Conservation (phyloP, 2,797 vertebrate species). For the Semotilus atromaculatus region DNA sequence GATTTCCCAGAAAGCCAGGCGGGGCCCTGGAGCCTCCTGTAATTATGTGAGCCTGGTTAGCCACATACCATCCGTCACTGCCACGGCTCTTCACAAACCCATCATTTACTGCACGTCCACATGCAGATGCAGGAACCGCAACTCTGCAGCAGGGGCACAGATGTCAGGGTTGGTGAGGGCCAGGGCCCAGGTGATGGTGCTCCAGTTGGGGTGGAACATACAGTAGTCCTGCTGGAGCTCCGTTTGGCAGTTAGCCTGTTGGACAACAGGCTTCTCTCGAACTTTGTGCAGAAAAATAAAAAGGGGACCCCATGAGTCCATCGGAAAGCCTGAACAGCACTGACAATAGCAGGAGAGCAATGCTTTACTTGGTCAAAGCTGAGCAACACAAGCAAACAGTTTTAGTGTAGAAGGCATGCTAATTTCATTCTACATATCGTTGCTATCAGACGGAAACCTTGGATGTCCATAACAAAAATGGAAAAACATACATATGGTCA, state of each 20-base stretch:
- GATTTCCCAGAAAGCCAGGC: slow-evolving; percentile 65
- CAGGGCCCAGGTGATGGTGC: slow-evolving; percentile 54
- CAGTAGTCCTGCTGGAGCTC: slow-evolving; percentile 55
- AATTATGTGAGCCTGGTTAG: slow-evolving; percentile 62
- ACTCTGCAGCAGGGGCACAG: slow-evolving; percentile 57
- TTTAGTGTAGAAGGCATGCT: not conserved
- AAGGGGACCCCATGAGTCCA: slow-evolving; percentile 45
- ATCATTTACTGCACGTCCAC: slow-evolving; percentile 64
- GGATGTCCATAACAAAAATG: not conserved
- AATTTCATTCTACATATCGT: slow-evolving; percentile 11
- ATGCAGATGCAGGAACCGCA: slow-evolving; percentile 54
- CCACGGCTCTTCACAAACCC: slow-evolving; percentile 57
- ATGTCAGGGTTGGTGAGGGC: slow-evolving; percentile 61
- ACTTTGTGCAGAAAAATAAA: slow-evolving; percentile 52
- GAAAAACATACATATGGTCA: not conserved
- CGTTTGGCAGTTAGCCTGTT: slow-evolving; percentile 59
- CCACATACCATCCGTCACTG: slow-evolving; percentile 62
- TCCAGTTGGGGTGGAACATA: slow-evolving; percentile 51
- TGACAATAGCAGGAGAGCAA: slow-evolving; percentile 39
- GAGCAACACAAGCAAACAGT: slow-evolving; percentile 4
- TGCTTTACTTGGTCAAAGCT: slow-evolving; percentile 43
- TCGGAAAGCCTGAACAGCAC: slow-evolving; percentile 36
- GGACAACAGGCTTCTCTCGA: slow-evolving; percentile 54
- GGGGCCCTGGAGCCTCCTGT: slow-evolving; percentile 57
- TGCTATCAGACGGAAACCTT: not conserved